These are phyloP conservation scores for Rhea americana DNA, from an alignment of 2,113 vertebrate species.

Conservation along the genomic window DNA sequence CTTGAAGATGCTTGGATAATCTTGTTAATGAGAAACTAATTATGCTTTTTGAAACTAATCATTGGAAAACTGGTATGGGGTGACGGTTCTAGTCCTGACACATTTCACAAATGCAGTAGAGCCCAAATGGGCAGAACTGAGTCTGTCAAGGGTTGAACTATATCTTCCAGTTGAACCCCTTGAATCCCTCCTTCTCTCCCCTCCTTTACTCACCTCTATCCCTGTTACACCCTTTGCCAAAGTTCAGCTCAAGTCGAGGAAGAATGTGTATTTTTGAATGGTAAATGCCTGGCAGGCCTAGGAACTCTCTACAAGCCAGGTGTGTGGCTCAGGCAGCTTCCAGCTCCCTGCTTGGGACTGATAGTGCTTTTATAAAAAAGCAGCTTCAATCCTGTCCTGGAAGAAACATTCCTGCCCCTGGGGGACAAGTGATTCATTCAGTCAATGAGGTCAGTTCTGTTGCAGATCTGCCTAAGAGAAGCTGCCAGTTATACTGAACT, in stretches of 20 bases:
- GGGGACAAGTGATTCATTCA: conserved; percentile 72
- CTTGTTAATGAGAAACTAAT: not conserved
- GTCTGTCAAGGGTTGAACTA: conserved; percentile 4
- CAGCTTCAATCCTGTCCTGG: conserved; percentile 63
- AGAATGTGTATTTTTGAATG: conserved; percentile 65
- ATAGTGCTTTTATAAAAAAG: conserved; percentile 60
- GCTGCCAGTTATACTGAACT: conserved; percentile 28
- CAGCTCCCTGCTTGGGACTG: conserved; percentile 38
- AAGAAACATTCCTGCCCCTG: conserved; percentile 67
- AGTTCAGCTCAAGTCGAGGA: conserved; percentile 67
- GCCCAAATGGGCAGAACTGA: not conserved
- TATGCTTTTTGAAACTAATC: not conserved
- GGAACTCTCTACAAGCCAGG: conserved; percentile 62
- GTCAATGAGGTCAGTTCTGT: conserved; percentile 67
- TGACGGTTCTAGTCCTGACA: not conserved
- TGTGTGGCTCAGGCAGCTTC: conserved; percentile 64
- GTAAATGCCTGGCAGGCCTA: conserved; percentile 70
- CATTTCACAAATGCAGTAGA: not conserved
- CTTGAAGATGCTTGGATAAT: not conserved
- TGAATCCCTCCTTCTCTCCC: not conserved
- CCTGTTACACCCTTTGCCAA: not conserved
- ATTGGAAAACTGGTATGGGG: not conserved
- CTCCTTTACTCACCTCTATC: not conserved
- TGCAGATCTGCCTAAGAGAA: conserved; percentile 34
- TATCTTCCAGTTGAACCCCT: conserved; percentile 23